Conservation (phyloP, 2,888 invertebrate species). For the Bombyx huttoni region DNA sequence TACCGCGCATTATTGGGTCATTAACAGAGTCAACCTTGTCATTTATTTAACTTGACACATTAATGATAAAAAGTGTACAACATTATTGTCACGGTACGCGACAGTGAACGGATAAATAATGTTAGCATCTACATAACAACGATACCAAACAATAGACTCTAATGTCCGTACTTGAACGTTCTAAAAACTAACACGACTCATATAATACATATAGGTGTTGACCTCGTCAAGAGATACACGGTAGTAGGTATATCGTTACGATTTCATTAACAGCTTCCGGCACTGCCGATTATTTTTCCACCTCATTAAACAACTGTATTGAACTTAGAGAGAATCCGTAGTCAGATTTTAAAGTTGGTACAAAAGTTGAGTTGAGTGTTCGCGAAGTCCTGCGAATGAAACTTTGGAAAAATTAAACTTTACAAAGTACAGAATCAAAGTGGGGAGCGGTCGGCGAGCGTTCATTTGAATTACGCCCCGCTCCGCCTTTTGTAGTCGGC, state of each 20-base stretch:
- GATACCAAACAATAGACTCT: slow-evolving; percentile 29
- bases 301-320: neutral
- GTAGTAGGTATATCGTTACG: slow-evolving; percentile 6
- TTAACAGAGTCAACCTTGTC: slow-evolving; percentile 32
- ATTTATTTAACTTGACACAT: slow-evolving; percentile 23
- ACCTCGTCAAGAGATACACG: slow-evolving; percentile 20
- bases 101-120: slow-evolving; percentile 36
- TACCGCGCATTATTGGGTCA: neutral
- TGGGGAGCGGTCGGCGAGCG: slow-evolving; percentile 45
- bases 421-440: slow-evolving; percentile 59
- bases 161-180: slow-evolving; percentile 23
- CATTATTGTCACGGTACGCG: slow-evolving; percentile 18
- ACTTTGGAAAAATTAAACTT: slow-evolving; percentile 65
- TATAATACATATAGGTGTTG: slow-evolving; percentile 11
- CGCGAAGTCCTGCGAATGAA: slow-evolving; percentile 47
- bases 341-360: slow-evolving; percentile 24
- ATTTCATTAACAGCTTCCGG: slow-evolving; percentile 14
- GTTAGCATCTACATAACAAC: slow-evolving; percentile 30
- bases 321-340: slow-evolving; percentile 18
- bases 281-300: slow-evolving; percentile 3
- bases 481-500: slow-evolving; percentile 67
- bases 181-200: slow-evolving; percentile 7
- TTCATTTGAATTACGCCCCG: slow-evolving; percentile 64
- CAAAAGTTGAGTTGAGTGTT: slow-evolving; percentile 42
- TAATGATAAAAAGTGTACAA: too few relatives aligned